Evolutionary conservation across 37 sponge, comb jelly and placozoan species (phyloP).

Genomic region (Agelas oroides): DNA sequence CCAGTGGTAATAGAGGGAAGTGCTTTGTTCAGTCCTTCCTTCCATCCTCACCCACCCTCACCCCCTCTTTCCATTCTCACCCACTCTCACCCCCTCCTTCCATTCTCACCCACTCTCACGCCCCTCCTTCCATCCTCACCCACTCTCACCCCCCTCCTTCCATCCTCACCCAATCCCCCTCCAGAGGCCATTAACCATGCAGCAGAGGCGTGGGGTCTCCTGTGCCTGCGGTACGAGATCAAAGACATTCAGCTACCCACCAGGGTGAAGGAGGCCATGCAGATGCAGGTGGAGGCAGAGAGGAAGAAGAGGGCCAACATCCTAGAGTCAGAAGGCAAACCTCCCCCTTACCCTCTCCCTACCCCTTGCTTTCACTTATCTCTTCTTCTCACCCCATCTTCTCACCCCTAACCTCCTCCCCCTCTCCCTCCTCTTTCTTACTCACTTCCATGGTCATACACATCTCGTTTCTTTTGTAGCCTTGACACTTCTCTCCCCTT

Average conservation of each 20-base stretch:
- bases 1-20: neutral
- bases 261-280: constrained; percentile 99
- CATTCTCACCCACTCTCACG: too few relatives aligned
- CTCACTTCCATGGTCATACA: too few relatives aligned
- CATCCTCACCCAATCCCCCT: neutral
- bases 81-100: neutral
- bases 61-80: neutral
- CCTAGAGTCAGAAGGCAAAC: constrained; percentile 92
- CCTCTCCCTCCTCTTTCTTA: too few relatives aligned
- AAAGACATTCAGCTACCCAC: constrained; percentile 90
- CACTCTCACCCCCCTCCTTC: neutral
- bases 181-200: constrained; percentile 96
- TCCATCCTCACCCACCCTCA: neutral
- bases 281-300: constrained; percentile 99
- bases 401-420: too few relatives aligned
- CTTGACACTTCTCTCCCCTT: neutral
- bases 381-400: too few relatives aligned
- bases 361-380: neutral
- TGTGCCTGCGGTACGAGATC: constrained; percentile 97
- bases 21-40: too few relatives aligned
- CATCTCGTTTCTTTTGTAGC: too few relatives aligned
- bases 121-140: neutral
- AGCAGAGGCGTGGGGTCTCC: constrained; percentile 95
- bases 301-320: constrained; percentile 96
- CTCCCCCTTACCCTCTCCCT: neutral